phyloP scores from a whole-genome alignment of 2,113 vertebrate genomes.

The Petrocephalus zakoni region DNA sequence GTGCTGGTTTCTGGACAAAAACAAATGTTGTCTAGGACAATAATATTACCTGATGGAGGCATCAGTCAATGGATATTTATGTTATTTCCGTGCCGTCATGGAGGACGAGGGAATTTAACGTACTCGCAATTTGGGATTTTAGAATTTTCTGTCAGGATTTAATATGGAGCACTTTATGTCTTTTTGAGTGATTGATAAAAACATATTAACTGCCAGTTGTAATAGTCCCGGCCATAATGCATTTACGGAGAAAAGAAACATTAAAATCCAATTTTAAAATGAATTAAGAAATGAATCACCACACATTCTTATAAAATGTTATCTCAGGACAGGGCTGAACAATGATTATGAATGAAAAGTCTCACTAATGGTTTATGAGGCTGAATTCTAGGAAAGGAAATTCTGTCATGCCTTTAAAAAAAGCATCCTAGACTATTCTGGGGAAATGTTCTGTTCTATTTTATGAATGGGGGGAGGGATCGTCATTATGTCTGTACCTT shows the following conservation, averaged over 20 bases:
- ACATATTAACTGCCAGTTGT: neutral
- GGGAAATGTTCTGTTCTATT: neutral
- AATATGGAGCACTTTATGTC: neutral
- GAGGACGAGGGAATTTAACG: neutral
- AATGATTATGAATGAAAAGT: neutral
- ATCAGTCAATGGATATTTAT: neutral
- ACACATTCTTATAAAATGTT: neutral
- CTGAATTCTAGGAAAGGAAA: neutral
- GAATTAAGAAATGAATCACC: neutral
- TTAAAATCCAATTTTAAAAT: neutral
- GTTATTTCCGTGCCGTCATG: neutral
- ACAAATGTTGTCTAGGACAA: neutral
- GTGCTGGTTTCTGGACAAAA: neutral
- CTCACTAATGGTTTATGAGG: neutral
- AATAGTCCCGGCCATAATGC: neutral
- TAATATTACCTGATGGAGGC: neutral
- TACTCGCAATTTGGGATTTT: neutral
- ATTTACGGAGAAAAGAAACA: neutral
- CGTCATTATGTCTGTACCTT: neutral
- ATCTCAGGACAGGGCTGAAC: neutral
- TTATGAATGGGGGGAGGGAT: neutral
- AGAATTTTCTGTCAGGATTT: neutral
- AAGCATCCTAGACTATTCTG: neutral
- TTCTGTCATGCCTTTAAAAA: neutral
- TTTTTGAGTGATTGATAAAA: neutral